A percentile compares a stretch with the other conserved stretches of the same genome.
Conservation (phyloP, 2,888 invertebrate genomes). For the Drepana falcataria region DNA sequence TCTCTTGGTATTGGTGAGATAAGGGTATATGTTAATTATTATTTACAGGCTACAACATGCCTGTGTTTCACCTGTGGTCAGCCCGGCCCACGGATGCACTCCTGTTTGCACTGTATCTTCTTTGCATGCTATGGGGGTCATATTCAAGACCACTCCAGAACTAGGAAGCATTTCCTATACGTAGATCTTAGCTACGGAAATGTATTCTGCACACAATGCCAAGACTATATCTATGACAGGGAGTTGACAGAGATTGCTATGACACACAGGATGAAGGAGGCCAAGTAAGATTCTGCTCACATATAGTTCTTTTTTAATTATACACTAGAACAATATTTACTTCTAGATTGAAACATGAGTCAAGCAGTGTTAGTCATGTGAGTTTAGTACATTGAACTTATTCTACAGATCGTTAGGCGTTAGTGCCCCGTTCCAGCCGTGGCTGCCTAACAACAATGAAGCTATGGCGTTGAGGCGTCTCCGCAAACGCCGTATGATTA, state of each 20-base stretch:
- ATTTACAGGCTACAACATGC: conserved; percentile 85
- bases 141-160: conserved; percentile 90
- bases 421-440: conserved; percentile 82
- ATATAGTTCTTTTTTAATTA: too few relatives aligned
- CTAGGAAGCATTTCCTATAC: conserved; percentile 89
- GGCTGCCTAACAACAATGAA: conserved; percentile 89
- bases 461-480: conserved; percentile 86
- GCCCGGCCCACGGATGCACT: conserved; percentile 88
- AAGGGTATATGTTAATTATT: conserved; percentile 9
- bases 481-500: conserved; percentile 87
- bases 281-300: conserved; percentile 58
- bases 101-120: conserved; percentile 93
- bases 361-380: too few relatives aligned
- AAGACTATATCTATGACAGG: conserved; percentile 94
- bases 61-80: conserved; percentile 90
- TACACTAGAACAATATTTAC: too few relatives aligned
- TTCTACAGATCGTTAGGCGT: conserved; percentile 73
- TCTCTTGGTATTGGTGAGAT: too few relatives aligned
- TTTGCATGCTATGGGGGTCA: conserved; percentile 95
- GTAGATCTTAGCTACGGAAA: conserved; percentile 94
- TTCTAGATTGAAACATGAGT: too few relatives aligned
- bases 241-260: conserved; percentile 80
- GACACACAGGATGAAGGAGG: conserved; percentile 74
- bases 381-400: background rate
- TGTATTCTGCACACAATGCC: conserved; percentile 92